These are phyloP conservation scores for Hycleus phaleratus DNA, from an alignment of 1,140 invertebrate genomes.

Conservation along the genomic window DNA sequence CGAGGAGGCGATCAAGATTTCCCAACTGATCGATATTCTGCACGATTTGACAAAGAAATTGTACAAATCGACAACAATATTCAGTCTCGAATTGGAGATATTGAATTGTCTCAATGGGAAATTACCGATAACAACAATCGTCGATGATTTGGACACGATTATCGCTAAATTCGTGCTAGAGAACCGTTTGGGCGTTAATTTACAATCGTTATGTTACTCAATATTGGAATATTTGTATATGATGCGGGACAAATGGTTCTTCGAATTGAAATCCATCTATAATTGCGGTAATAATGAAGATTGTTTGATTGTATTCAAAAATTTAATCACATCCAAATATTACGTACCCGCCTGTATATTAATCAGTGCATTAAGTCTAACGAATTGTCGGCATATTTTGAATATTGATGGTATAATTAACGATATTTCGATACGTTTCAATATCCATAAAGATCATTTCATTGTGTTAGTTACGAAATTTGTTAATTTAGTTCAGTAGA, in stretches of 20 bases:
- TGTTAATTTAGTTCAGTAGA: constrained; percentile 8
- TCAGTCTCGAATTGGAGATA: constrained; percentile 24
- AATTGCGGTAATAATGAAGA: constrained; percentile 8
- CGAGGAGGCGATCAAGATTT: constrained; percentile 20
- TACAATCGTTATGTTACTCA: constrained; percentile 24
- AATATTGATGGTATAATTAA: constrained; percentile 21
- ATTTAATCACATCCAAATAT: constrained; percentile 28
- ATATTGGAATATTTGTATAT: constrained; percentile 32
- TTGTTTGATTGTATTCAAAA: constrained; percentile 21
- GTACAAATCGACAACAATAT: constrained; percentile 16
- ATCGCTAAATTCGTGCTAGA: constrained; percentile 25
- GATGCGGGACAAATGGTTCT: constrained; percentile 23
- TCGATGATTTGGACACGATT: constrained; percentile 31
- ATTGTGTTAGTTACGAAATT: constrained; percentile 15
- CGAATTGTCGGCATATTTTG: constrained; percentile 28
- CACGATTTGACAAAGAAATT: constrained; percentile 13
- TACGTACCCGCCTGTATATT: constrained; percentile 31
- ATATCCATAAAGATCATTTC: constrained; percentile 29
- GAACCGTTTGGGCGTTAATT: constrained; percentile 20
- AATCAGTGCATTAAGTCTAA: constrained; percentile 26
- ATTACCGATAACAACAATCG: constrained; percentile 24
- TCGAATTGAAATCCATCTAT: constrained; percentile 27
- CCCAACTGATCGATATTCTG: constrained; percentile 21
- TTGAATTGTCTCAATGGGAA: constrained; percentile 19
- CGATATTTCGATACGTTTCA: constrained; percentile 23